Evolutionary conservation across 2,797 vertebrate species (phyloP), one percentile per base, ranked within the genome.

Genomic region (Glyptemys insculpta): DNA sequence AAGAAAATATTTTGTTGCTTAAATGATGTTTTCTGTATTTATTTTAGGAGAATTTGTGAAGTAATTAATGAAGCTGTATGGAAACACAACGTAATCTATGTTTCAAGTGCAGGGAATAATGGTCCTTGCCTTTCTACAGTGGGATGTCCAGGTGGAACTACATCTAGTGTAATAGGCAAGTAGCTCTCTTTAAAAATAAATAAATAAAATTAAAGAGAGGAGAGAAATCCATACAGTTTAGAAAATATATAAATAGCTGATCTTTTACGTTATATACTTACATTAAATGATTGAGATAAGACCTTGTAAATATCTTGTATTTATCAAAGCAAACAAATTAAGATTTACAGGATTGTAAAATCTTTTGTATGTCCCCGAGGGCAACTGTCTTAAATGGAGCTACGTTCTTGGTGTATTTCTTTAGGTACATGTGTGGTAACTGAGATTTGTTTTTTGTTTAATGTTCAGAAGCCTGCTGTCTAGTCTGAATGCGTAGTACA

Each of bases 101-200:
- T 99, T 96, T 99, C 99, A 12, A 99, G 99, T 93, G 99, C 99
- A 34, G 99, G 99, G 90, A 99, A 99, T 97, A 99, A 99, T 7
- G 99, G 99, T 2, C 99, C 99, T 1, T 99, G 99, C 94, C 99
- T 99, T 56, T 99, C 99, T 83, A 99, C 99, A 1, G 99, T 99
- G 8, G 99, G 99, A 93, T 99, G 99, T 97, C 99, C 99, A 0
- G 99, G 99, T 88, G 99, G 99, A 97, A 99, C 99, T 91, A 99
- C 99, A 21, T 99, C 98, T 90, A 99, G 99, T 96, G 99, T 99
- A 79, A 99, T 99, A 98, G 99, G 99, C 99, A 97, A 95, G 97
- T 91, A 91, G 92, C 1, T 0, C 50, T 94, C 86, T 50, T 15
- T 16, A 16, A 50, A 50, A 50, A 50, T 50, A 50, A 50, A 50